These are phyloP conservation scores for Melangyna quadrimaculata DNA, from an alignment of 2,888 invertebrate species.

Conservation along the genomic window DNA sequence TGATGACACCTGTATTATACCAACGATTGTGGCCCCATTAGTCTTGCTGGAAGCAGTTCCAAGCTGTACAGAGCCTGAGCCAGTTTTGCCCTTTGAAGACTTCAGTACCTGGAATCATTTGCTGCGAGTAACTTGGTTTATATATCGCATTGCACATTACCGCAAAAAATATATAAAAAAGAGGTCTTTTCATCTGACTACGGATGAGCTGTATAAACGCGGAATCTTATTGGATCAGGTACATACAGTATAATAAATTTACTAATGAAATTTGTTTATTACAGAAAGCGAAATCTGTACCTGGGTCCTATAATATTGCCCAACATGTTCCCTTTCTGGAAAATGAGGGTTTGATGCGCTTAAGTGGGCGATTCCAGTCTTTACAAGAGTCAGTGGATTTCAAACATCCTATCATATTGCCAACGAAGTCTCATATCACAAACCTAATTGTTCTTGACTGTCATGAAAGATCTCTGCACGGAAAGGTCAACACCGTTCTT, in stretches of 20 bases:
- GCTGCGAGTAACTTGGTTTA: constrained; percentile 10
- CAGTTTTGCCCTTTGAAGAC: neutral
- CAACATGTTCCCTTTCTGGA: constrained; percentile 12
- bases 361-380: constrained; percentile 17
- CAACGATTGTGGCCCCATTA: neutral
- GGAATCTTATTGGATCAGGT: constrained; percentile 30
- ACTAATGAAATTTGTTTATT: constrained; percentile 14
- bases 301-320: constrained; percentile 11
- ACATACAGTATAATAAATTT: constrained; percentile 12
- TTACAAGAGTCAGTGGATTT: neutral
- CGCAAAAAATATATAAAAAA: neutral
- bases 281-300: constrained; percentile 16
- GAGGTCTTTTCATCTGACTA: neutral
- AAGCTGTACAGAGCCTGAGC: too few species aligned
- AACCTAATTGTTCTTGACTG: neutral
- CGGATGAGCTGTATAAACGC: constrained; percentile 11
- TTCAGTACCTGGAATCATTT: constrained; percentile 17
- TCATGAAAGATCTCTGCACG: neutral
- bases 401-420: too few species aligned
- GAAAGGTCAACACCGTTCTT: neutral
- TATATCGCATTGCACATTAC: neutral
- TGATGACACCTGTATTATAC: neutral
- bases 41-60: too few species aligned
- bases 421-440: neutral
- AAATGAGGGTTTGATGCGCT: neutral